Conservation (phyloP, 2,113 vertebrate genomes). For the Corydoras maculifer region DNA sequence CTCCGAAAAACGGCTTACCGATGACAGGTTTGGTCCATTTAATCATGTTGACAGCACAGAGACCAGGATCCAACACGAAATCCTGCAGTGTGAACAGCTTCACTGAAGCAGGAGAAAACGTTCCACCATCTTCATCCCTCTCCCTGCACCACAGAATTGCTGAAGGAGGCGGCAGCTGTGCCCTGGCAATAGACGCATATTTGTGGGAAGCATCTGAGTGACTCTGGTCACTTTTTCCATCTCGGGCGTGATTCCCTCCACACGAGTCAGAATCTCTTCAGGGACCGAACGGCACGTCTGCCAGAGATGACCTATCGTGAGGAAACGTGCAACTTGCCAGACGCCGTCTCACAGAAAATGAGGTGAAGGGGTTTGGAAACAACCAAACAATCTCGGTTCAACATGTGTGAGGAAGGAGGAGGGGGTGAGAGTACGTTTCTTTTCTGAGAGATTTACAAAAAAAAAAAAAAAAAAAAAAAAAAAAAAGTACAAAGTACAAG, state of each 20-base stretch:
- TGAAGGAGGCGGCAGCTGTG: constrained; percentile 19
- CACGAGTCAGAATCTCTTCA: constrained; percentile 31
- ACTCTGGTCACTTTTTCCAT: constrained; percentile 60
- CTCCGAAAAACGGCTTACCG: constrained; percentile 42
- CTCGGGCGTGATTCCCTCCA: constrained; percentile 33
- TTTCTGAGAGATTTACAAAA: neutral
- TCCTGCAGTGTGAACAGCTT: neutral
- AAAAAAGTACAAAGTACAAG: neutral
- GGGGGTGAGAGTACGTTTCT: neutral
- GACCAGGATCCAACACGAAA: constrained; percentile 21
- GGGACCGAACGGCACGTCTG: constrained; percentile 15
- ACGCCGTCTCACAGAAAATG: neutral
- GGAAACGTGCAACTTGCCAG: neutral
- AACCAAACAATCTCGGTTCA: neutral
- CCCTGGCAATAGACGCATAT: constrained; percentile 20
- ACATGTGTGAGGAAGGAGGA: neutral
- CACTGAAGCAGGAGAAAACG: neutral
- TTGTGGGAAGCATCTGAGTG: constrained; percentile 29
- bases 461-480: neutral
- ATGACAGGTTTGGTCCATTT: constrained; percentile 7
- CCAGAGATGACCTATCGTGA: neutral
- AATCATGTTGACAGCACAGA: neutral
- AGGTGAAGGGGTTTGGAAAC: constrained; percentile 1
- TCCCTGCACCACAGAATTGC: neutral
- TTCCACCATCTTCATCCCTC: constrained; percentile 1